A percentile compares a stretch with the other conserved stretches of the same genome.
These are phyloP conservation scores for Calyptomena viridis DNA, from an alignment of 2,113 vertebrate species.

Conservation along the genomic window DNA sequence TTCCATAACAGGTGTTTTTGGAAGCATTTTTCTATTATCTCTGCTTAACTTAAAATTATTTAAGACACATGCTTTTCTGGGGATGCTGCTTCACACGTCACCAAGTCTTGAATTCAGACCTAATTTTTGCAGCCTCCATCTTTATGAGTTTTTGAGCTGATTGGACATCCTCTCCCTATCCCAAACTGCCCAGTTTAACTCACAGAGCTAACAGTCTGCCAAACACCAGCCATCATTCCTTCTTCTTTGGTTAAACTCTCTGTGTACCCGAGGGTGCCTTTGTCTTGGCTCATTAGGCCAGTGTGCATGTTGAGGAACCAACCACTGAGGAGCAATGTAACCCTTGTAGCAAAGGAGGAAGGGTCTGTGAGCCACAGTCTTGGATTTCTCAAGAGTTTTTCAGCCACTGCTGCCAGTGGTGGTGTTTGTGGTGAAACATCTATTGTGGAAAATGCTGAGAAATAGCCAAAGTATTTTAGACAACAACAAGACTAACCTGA, in stretches of 20 bases:
- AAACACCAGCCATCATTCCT: background rate
- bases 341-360: background rate
- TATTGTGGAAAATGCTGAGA: background rate
- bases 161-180: no score
- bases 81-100: background rate
- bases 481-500: background rate
- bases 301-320: no score
- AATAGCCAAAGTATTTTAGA: background rate
- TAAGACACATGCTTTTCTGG: background rate
- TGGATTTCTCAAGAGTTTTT: background rate
- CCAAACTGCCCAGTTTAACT: background rate
- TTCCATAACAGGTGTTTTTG: background rate
- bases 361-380: background rate
- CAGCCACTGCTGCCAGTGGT: background rate
- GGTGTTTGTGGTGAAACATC: background rate
- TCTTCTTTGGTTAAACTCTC: background rate
- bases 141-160: background rate
- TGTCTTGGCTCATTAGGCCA: background rate
- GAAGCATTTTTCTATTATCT: background rate
- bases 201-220: background rate
- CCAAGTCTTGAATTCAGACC: background rate
- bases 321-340: background rate
- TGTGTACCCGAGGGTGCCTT: background rate
- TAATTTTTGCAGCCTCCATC: background rate
- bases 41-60: background rate